A percentile compares a stretch with the other conserved stretches of the same genome.
phyloP scores from a whole-genome alignment of 2,888 invertebrate species.

The Oscheius sp. region DNA sequence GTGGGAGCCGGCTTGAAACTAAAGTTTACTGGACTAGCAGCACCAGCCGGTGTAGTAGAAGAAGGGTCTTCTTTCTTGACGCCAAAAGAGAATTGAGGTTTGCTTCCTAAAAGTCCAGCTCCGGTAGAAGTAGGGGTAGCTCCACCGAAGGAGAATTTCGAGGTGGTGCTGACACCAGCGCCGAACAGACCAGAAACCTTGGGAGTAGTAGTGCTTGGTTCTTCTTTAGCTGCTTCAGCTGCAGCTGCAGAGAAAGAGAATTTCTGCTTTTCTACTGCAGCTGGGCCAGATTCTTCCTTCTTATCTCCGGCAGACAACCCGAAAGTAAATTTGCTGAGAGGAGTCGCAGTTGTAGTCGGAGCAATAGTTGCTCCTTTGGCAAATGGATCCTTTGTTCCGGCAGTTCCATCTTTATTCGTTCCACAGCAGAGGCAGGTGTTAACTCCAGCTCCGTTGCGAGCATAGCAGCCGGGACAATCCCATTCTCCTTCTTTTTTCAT shows the following conservation, averaged over 20 bases:
- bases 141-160: constrained; percentile 36
- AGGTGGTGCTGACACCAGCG: constrained; percentile 17
- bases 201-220: constrained; percentile 5
- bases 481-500: constrained; percentile 52
- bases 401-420: constrained; percentile 45
- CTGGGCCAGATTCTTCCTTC: constrained; percentile 16
- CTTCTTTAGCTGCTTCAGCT: constrained; percentile 39
- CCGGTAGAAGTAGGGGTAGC: neutral
- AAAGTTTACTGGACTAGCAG: constrained; percentile 9
- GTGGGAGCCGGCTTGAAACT: neutral
- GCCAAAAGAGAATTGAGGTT: constrained; percentile 19
- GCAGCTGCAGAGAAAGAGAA: constrained; percentile 41
- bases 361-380: constrained; percentile 28
- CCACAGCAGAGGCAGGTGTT: constrained; percentile 46
- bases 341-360: neutral
- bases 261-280: constrained; percentile 36
- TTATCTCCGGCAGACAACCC: neutral
- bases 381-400: constrained; percentile 37
- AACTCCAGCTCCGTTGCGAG: constrained; percentile 31
- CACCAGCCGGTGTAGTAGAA: neutral
- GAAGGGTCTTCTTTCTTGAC: constrained; percentile 10
- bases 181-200: constrained; percentile 22
- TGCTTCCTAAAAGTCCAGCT: constrained; percentile 10
- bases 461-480: constrained; percentile 56
- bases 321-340: neutral